Evolutionary conservation across 2,888 invertebrate species (phyloP).

Genomic region (Nysson spinosus): DNA sequence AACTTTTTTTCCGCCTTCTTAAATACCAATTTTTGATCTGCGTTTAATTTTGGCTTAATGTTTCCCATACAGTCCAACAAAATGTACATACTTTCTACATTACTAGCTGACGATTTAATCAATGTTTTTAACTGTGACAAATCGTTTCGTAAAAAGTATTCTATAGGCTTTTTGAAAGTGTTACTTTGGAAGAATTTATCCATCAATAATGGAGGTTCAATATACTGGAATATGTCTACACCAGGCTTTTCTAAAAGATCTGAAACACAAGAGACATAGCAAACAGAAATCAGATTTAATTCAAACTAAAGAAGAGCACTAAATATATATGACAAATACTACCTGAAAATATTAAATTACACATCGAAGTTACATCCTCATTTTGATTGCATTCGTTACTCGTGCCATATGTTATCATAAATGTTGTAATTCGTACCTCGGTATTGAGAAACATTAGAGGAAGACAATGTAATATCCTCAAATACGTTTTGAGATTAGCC

Average conservation of each 20-base stretch:
- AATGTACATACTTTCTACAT: constrained; percentile 28
- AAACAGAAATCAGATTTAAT: not conserved
- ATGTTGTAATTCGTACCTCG: constrained; percentile 55
- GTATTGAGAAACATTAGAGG: constrained; percentile 56
- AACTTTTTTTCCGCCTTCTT: constrained; percentile 63
- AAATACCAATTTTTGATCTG: constrained; percentile 53
- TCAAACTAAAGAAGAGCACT: constrained; percentile 5
- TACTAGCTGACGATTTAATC: constrained; percentile 25
- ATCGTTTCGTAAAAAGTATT: constrained; percentile 56
- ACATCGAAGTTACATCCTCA: constrained; percentile 35
- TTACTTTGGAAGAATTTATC: constrained; percentile 47
- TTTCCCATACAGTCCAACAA: constrained; percentile 64
- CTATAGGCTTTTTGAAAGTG: constrained; percentile 54
- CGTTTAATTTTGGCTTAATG: constrained; percentile 55
- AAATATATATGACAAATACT: constrained; percentile 16
- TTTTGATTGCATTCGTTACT: constrained; percentile 52
- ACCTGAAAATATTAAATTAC: constrained; percentile 62
- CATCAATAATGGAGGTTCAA: constrained; percentile 55
- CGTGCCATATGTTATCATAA: constrained; percentile 61
- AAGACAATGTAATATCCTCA: constrained; percentile 54
- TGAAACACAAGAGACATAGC: constrained; percentile 47
- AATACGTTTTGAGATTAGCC: constrained; percentile 34
- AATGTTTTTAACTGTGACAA: constrained; percentile 51
- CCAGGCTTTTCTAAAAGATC: constrained; percentile 61
- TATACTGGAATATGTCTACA: constrained; percentile 58